These are phyloP conservation scores for Cinclus mexicanus DNA, from an alignment of 2,113 vertebrate genomes.

Conservation along the genomic window DNA sequence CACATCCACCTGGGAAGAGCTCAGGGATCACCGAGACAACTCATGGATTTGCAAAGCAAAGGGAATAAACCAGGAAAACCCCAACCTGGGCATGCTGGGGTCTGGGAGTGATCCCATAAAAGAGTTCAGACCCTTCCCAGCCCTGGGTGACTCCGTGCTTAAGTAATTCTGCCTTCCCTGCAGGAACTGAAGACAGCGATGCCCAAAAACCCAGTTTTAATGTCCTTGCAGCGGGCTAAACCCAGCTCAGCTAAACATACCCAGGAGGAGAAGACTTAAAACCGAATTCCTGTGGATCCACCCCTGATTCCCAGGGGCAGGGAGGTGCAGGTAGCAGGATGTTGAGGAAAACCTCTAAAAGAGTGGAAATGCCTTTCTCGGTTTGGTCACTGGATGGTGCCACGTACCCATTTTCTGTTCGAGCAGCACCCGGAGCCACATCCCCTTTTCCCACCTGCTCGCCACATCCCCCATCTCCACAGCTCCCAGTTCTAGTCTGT, in stretches of 20 bases:
- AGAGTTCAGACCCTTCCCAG: not conserved
- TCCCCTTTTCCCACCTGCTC: not conserved
- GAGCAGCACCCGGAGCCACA: not conserved
- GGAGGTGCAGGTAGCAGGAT: not conserved
- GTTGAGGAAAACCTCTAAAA: rapidly evolving
- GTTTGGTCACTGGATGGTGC: slow-evolving; percentile 49
- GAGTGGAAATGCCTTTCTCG: not conserved
- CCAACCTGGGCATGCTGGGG: rapidly evolving
- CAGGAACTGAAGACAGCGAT: rapidly evolving
- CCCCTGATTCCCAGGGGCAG: not conserved
- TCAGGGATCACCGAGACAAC: not conserved
- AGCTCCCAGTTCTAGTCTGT: not conserved
- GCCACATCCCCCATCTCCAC: not conserved
- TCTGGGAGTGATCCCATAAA: rapidly evolving
- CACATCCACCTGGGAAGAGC: rapidly evolving
- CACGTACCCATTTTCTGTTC: not conserved
- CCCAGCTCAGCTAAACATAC: not conserved
- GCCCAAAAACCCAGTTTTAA: not conserved
- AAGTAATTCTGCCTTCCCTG: not conserved
- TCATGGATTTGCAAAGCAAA: not conserved
- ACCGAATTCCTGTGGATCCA: not conserved
- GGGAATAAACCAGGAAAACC: not conserved
- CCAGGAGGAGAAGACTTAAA: not conserved
- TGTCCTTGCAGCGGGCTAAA: not conserved
- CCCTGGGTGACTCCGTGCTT: rapidly evolving